Base-by-base conservation (phyloP, 2,113 vertebrate genomes). In the Regulus satrapa region DNA sequence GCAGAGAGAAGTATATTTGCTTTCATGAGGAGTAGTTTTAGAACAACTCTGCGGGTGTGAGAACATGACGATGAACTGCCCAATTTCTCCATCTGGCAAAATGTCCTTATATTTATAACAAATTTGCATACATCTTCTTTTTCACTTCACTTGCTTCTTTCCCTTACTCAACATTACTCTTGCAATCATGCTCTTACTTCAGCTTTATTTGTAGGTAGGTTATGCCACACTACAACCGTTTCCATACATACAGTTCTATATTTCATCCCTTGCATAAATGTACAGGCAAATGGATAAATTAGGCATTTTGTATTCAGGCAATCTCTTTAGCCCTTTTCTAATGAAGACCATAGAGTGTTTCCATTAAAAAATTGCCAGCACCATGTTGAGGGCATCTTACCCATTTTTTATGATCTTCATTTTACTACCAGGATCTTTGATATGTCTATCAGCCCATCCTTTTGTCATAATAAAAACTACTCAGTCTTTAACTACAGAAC, bases 41-140 rank as follows among this genome's bases (percentile, higher is more conserved):
- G 97, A 97, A 97, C 94, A 96, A 95, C 90, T 96, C 84, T 75
- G 95, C 31, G 88, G 91, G 93, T 96, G 97, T 97, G 95, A 96
- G 96, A 97, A 97, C 96, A 94, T 95, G 97, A 96, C 2, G 75
- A 94, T 82, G 90, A 94, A 97, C 95, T 97, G 95, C 78, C 96
- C 95, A 95, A 71, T 96, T 96, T 96, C 90, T 96, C 96, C 97
- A 97, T 97, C 97, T 97, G 97, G 75, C 92, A 94, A 91, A 95
- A 96, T 88, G 85, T 90, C 95, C 66, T 96, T 96, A 86, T 87
- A 86, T 94, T 94, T 94, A 84, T 94, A 90, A 90, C 76, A 91
- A 73, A 86, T 95, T 91, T 86, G 82, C 91, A 92, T 95, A 24
- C 32, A 79, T 85, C 76, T 63, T 95, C 34, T 55, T 91, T 95